Conservation (phyloP, 2,797 vertebrate species). For the Sciurus carolinensis region DNA sequence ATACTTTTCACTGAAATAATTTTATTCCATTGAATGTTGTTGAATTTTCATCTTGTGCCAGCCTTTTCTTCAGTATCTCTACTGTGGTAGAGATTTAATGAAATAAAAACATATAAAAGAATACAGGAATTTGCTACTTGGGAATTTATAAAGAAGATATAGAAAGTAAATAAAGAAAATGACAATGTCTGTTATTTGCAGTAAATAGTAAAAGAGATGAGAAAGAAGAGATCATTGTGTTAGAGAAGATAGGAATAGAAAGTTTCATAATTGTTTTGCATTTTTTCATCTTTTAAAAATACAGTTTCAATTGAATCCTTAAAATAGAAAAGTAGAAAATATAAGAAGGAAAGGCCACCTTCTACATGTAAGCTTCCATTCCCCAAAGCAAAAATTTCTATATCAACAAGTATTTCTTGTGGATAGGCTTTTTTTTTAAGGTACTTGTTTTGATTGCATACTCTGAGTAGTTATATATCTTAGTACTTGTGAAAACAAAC, state of each 20-base stretch:
- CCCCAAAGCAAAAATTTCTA: background rate
- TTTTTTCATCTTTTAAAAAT: constrained; percentile 42
- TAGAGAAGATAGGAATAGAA: background rate
- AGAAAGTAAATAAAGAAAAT: constrained; percentile 15
- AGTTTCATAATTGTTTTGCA: constrained; percentile 42
- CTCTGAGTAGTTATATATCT: background rate
- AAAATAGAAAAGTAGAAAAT: constrained; percentile 52
- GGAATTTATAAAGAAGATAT: background rate
- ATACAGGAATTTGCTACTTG: constrained; percentile 3
- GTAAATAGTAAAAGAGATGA: background rate
- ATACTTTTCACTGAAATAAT: constrained; percentile 36
- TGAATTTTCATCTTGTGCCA: constrained; percentile 50
- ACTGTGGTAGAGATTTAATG: background rate
- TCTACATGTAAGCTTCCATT: constrained; percentile 27
- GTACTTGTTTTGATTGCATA: constrained; percentile 27
- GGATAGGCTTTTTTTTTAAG: background rate
- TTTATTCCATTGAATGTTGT: constrained; percentile 29
- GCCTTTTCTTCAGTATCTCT: constrained; percentile 35
- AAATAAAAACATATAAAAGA: background rate
- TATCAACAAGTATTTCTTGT: background rate
- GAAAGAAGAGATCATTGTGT: background rate
- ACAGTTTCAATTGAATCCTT: constrained; percentile 42
- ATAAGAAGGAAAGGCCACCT: background rate
- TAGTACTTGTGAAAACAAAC: constrained; percentile 60
- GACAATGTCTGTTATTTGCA: background rate